Base-by-base conservation (phyloP, 2,888 invertebrate species). In the Lucinisca nassula region DNA sequence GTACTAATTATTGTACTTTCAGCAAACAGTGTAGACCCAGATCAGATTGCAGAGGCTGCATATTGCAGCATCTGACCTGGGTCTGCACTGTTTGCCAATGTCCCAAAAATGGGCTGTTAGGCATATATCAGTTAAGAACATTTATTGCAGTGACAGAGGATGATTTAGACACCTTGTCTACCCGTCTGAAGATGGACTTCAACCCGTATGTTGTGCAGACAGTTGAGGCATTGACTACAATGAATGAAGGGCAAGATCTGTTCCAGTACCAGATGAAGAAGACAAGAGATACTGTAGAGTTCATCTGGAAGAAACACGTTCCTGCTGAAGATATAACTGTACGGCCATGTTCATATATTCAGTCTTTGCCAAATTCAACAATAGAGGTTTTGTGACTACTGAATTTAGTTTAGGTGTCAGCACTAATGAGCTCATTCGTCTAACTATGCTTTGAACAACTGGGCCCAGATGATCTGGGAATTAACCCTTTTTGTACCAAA, bases 221-320 rank as follows among this genome's bases (percentile, higher is more conserved):
- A 32, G 90, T 85, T 10, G 92, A 93, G 61, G 95, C 95, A 1
- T 86, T 95, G n/a, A 94, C 94, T 2, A 84, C 88, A 49, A 84
- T 85, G 37, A 40, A 85, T 74, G 86, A 87, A 0, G 88, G 83
- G 1, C 92, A 88, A 30, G 83, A 91, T 17, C 83, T 88, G 27
- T 95, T 93, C 87, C 90, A 92, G 78, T 95, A 93, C 78, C 89
- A 93, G 37, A 70, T 94, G 51, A 94, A 92, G 70, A 77, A 76
- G 10, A 84, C 82, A 49, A 86, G 86, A 70, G 67, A 67, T 17
- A 77, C 78, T 3, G 82, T 91, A 6, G 92, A 92, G 30, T 90
- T 95, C 61, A 72, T 91, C 2, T 95, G 95, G 95, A 95, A 94
- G 79, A 94, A 94, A 89, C 88, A 92, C 81, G 90, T 94, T 0